phyloP scores from a whole-genome alignment of 2,113 vertebrate species.

The Ceyx melanurus region DNA sequence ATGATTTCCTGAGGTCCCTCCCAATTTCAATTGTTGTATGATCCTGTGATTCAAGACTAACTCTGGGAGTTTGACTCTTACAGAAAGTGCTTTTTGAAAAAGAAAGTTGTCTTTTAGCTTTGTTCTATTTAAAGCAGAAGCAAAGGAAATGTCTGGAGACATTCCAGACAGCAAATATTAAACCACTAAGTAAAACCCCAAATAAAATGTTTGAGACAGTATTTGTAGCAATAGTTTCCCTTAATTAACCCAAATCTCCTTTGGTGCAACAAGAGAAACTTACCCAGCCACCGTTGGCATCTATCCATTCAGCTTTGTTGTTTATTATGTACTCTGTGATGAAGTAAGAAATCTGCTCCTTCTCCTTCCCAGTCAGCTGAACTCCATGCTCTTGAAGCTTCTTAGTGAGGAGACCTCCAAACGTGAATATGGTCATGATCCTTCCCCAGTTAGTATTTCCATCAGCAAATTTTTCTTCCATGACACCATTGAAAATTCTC shows the following conservation, averaged over 20 bases:
- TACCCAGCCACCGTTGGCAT: conserved; percentile 78
- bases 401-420: conserved; percentile 74
- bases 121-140: neutral
- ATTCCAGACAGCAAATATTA: neutral
- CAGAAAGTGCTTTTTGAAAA: neutral
- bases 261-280: conserved; percentile 12
- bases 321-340: conserved; percentile 75
- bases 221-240: neutral
- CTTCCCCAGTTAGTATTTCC: conserved; percentile 79
- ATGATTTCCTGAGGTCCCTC: neutral
- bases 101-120: neutral
- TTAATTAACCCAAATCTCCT: neutral
- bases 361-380: conserved; percentile 30
- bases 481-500: conserved; percentile 68
- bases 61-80: neutral
- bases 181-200: neutral
- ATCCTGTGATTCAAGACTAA: neutral
- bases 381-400: conserved; percentile 55
- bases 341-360: conserved; percentile 66
- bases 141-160: neutral
- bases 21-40: neutral
- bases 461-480: conserved; percentile 76
- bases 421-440: conserved; percentile 75
- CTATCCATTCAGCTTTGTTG: conserved; percentile 73
- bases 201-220: neutral